Evolutionary conservation across 2,797 vertebrate genomes (phyloP).

Genomic region (Siniperca obscura): DNA sequence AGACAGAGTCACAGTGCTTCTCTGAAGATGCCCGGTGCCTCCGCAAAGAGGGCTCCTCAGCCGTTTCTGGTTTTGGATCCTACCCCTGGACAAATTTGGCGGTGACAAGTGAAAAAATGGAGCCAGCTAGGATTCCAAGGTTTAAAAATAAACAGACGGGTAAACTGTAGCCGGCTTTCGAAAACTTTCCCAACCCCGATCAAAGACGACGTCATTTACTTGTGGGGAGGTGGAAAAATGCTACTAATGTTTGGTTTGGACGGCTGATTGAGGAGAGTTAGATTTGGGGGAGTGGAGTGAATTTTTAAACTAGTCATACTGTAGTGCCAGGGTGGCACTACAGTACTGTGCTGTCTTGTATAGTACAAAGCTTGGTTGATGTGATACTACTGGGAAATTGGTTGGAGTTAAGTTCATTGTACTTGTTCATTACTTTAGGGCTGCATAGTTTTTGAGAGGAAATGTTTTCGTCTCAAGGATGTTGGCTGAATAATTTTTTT

Average conservation of each 20-base stretch:
- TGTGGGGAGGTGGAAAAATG: slow-evolving; percentile 79
- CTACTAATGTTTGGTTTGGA: slow-evolving; percentile 75
- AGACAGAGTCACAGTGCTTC: slow-evolving; percentile 39
- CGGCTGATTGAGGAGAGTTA: slow-evolving; percentile 40
- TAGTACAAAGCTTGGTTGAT: slow-evolving; percentile 13
- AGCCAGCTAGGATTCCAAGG: slow-evolving; percentile 70
- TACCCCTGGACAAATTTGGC: slow-evolving; percentile 68
- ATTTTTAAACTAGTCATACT: slow-evolving; percentile 54
- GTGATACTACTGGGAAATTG: background rate
- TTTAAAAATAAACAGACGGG: slow-evolving; percentile 86
- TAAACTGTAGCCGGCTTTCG: slow-evolving; percentile 80
- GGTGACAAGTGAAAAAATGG: slow-evolving; percentile 44
- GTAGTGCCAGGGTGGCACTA: slow-evolving; percentile 49
- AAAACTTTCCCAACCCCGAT: slow-evolving; percentile 71
- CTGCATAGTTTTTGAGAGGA: slow-evolving; percentile 19
- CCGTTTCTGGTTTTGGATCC: slow-evolving; percentile 68
- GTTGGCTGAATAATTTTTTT: slow-evolving; percentile 4
- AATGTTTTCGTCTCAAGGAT: slow-evolving; percentile 13
- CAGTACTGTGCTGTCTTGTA: slow-evolving; percentile 18
- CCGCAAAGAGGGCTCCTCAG: slow-evolving; percentile 42
- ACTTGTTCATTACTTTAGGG: background rate
- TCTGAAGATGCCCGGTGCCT: slow-evolving; percentile 39
- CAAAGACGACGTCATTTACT: slow-evolving; percentile 75
- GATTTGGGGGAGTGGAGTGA: slow-evolving; percentile 40
- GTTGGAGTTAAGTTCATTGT: background rate